Evolutionary conservation across 2,797 vertebrate species (phyloP).

Genomic region (Florisuga fusca): DNA sequence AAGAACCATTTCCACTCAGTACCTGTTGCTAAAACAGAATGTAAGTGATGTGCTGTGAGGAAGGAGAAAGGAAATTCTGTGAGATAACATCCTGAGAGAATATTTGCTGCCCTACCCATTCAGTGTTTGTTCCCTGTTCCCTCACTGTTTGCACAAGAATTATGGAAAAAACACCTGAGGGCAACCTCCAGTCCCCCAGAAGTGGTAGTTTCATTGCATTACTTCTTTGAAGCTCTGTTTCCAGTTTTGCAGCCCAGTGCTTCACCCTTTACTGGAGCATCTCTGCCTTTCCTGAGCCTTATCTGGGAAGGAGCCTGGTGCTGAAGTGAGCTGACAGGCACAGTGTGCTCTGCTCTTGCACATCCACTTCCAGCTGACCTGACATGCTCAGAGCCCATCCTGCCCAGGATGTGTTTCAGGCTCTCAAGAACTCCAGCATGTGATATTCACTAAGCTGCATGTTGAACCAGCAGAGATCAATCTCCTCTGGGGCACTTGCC

Average conservation of each 20-base stretch:
- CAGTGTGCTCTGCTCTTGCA: neutral
- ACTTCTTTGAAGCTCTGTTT: neutral
- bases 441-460: neutral
- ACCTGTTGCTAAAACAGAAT: neutral
- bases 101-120: neutral
- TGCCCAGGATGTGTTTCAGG: neutral
- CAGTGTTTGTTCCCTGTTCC: neutral
- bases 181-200: neutral
- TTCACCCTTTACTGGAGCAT: neutral
- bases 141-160: neutral
- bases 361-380: neutral
- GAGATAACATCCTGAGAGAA: neutral
- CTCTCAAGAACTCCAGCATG: neutral
- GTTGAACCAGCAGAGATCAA: neutral
- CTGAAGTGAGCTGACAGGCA: neutral
- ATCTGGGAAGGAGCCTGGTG: accelerated
- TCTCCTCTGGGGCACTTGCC: neutral
- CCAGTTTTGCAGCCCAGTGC: neutral
- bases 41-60: neutral
- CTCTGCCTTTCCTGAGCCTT: neutral
- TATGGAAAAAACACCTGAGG: neutral
- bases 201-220: neutral
- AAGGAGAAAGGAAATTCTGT: neutral
- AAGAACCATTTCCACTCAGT: neutral
- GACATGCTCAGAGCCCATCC: neutral